Percentiles rank a stretch among this genome's conserved stretches.
Evolutionary conservation across 2,113 vertebrate genomes (phyloP).

Genomic region (Egretta garzetta): DNA sequence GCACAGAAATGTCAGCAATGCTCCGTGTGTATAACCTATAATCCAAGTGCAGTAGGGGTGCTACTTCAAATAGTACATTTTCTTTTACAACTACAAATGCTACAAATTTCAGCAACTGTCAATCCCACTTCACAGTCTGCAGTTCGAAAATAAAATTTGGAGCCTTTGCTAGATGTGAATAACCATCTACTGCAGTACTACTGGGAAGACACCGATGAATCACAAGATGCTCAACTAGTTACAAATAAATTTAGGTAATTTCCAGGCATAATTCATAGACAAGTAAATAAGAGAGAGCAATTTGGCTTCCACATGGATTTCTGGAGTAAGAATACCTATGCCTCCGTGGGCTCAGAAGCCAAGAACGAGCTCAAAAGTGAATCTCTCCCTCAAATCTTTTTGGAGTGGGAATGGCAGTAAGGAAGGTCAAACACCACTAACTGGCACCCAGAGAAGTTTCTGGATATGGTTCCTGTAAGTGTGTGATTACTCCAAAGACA

Average conservation of each 20-base stretch:
- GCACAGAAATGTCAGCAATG: neutral
- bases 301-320: neutral
- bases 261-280: neutral
- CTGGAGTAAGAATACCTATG: neutral
- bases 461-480: neutral
- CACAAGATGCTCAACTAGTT: constrained; percentile 9
- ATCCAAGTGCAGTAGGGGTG: neutral
- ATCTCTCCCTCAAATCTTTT: neutral
- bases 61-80: neutral
- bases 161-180: constrained; percentile 39
- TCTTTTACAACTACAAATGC: neutral
- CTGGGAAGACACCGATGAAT: constrained; percentile 39
- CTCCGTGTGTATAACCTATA: neutral
- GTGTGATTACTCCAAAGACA: neutral
- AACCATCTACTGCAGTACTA: constrained; percentile 5
- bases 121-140: constrained; percentile 34
- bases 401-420: neutral
- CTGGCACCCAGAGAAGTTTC: neutral
- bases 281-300: neutral
- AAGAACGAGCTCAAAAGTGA: neutral
- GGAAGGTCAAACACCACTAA: neutral
- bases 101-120: constrained; percentile 37
- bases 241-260: constrained; percentile 24
- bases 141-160: constrained; percentile 32
- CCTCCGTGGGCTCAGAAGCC: neutral